Evolutionary conservation across 2,888 invertebrate species (phyloP).

Genomic region (Agrochola circellaris): DNA sequence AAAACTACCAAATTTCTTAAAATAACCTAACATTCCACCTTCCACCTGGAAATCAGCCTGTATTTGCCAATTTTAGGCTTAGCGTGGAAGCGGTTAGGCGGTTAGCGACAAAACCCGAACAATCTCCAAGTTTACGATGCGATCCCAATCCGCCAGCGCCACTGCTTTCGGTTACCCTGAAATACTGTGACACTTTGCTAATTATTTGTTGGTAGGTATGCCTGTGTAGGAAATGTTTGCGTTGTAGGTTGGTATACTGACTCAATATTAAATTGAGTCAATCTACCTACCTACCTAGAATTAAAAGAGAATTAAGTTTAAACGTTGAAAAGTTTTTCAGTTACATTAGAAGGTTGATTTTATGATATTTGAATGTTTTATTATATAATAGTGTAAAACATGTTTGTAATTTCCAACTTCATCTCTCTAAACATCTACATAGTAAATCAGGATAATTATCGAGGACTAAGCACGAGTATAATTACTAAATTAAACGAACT

Average conservation of each 20-base stretch:
- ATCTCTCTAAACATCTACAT: too few species aligned
- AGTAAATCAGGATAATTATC: too few species aligned
- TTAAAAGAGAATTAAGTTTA: too few species aligned
- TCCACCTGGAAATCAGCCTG: constrained; percentile 30
- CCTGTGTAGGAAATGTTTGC: neutral
- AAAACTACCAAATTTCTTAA: neutral
- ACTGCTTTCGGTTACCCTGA: constrained; percentile 43
- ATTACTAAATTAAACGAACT: too few species aligned
- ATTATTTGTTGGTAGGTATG: constrained; percentile 34
- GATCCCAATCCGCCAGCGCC: constrained; percentile 52
- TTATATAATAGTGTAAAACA: too few species aligned
- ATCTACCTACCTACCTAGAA: neutral
- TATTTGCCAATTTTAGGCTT: constrained; percentile 62
- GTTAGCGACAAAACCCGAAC: constrained; percentile 65
- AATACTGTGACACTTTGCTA: constrained; percentile 58
- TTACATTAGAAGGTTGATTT: too few species aligned
- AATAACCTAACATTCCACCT: neutral
- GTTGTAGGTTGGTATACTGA: neutral
- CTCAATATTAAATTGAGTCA: neutral
- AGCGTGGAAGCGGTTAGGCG: constrained; percentile 57
- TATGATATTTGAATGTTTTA: too few species aligned
- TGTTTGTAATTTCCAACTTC: too few species aligned
- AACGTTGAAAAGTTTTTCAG: too few species aligned
- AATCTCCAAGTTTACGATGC: constrained; percentile 71
- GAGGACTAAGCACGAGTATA: too few species aligned